Base-by-base conservation (phyloP, 2,113 vertebrate genomes). In the Murina feae region DNA sequence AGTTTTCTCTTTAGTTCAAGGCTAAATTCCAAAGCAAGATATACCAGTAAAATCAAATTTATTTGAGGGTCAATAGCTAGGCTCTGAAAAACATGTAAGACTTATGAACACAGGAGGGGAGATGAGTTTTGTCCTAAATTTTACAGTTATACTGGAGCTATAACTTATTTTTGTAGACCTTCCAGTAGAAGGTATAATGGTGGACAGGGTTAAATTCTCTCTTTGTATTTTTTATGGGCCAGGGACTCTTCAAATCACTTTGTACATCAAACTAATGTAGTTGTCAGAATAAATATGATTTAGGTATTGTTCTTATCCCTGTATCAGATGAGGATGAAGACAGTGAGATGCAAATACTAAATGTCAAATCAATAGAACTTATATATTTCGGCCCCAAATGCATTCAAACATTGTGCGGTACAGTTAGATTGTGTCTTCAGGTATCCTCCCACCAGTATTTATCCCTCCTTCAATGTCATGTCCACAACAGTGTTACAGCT, bases 1-100 rank as follows among this genome's bases (percentile, higher is more conserved):
- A 74, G 63, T 66, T 63, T 72, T 88, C 78, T 90, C n/a, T 82
- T 84, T 90, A 78, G 20, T 82, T 32, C 68, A 58, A 89, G n/a
- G 32, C 6, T 84, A 76, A 66, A 75, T 91, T 90, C 47, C 42
- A 78, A 96, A 89, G 55, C 55, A 93, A 81, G 72, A 80, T 58
- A 30, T 7, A 63, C 11, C 23, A 28, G 60, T 30, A 88, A 74
- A 23, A 42, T 69, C 35, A 18, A 2, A 72, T 42, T 25, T 44
- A 78, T 82, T 71, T 85, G 35, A 88, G 21, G 13, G 12, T 72
- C 23, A 74, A 4, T 39, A 44, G 21, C 12, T 21, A 12, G 32
- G 60, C 39, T 86, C 60, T 86, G 53, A 96, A 92, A 92, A 58
- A 81, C 63, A 28, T 35, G 32, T 78, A 42, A 65, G 5, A 30